A percentile compares a stretch with the other conserved stretches of the same genome.
Conservation (phyloP, 1,140 invertebrate genomes). For the Hyles vespertilio region DNA sequence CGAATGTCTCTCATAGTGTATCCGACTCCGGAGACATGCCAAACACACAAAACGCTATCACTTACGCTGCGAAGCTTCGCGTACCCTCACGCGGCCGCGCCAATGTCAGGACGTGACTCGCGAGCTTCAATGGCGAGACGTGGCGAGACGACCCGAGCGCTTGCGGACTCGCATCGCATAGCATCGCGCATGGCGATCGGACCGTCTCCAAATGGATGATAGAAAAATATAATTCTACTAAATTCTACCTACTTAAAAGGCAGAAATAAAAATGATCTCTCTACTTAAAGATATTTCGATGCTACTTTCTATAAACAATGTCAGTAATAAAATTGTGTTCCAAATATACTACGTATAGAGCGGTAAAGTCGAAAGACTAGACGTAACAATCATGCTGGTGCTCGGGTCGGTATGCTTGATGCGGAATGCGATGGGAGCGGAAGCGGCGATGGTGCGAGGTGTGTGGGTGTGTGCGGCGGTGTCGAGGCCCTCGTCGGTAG, state of each 20-base stretch:
- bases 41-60: conserved; percentile 78
- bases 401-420: conserved; percentile 12
- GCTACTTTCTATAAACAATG: not conserved
- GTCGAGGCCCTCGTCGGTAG: conserved; percentile 69
- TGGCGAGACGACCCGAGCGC: conserved; percentile 67
- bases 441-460: conserved; percentile 33
- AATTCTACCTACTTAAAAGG: conserved; percentile 33
- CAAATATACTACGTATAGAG: too few species aligned
- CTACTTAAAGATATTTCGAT: not conserved
- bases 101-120: conserved; percentile 52
- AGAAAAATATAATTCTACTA: conserved; percentile 63
- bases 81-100: conserved; percentile 43
- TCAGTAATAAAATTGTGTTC: too few species aligned
- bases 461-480: conserved; percentile 32
- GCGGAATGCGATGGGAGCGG: conserved; percentile 15
- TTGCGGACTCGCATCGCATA: conserved; percentile 29
- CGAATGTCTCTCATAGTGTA: conserved; percentile 98
- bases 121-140: conserved; percentile 70
- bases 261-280: conserved; percentile 2
- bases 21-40: conserved; percentile 86
- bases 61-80: conserved; percentile 72
- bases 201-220: conserved; percentile 55
- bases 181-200: conserved; percentile 27
- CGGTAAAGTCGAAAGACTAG: conserved; percentile 1
- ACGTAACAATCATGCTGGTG: conserved; percentile 21